A percentile compares a stretch with the other conserved stretches of the same genome.
These are phyloP conservation scores for Oxycera nigricornis DNA, from an alignment of 2,888 invertebrate species.

Conservation along the genomic window DNA sequence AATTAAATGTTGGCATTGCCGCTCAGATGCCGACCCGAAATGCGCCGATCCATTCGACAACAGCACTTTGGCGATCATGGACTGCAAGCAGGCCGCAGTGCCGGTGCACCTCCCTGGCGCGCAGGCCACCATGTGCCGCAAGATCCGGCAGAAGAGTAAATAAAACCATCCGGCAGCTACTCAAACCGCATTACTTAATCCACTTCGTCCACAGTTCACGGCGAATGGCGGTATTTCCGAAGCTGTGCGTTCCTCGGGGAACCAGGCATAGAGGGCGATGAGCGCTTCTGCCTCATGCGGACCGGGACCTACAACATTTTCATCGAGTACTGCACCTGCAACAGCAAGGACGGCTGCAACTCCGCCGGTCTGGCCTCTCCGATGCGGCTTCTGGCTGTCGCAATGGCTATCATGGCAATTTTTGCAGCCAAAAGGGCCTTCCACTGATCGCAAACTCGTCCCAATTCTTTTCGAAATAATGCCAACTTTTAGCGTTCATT, in stretches of 20 bases:
- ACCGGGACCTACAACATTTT: slow-evolving; percentile 93
- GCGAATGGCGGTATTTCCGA: slow-evolving; percentile 87
- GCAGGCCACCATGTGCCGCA: slow-evolving; percentile 85
- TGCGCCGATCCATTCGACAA: slow-evolving; percentile 94
- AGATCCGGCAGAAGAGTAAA: slow-evolving; percentile 87
- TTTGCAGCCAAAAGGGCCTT: slow-evolving; percentile 14
- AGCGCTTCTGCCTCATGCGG: slow-evolving; percentile 88
- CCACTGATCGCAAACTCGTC: neutral
- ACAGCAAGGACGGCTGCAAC: slow-evolving; percentile 92
- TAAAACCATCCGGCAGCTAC: neutral
- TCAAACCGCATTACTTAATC: neutral
- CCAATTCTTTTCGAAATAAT: neutral
- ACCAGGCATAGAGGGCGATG: slow-evolving; percentile 88
- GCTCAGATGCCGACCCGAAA: slow-evolving; percentile 87
- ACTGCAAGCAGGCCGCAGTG: slow-evolving; percentile 71
- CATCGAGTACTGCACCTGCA: slow-evolving; percentile 92
- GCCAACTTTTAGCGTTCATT: neutral
- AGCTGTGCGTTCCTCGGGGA: slow-evolving; percentile 91
- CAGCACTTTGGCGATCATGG: slow-evolving; percentile 82
- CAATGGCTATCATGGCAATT: neutral
- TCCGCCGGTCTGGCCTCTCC: slow-evolving; percentile 64
- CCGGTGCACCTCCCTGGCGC: slow-evolving; percentile 73
- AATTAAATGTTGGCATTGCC: slow-evolving; percentile 91
- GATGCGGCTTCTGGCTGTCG: neutral
- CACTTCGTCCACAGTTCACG: slow-evolving; percentile 70